These are phyloP conservation scores for Oryzias melastigma DNA, from an alignment of 2,113 vertebrate genomes.

Conservation along the genomic window DNA sequence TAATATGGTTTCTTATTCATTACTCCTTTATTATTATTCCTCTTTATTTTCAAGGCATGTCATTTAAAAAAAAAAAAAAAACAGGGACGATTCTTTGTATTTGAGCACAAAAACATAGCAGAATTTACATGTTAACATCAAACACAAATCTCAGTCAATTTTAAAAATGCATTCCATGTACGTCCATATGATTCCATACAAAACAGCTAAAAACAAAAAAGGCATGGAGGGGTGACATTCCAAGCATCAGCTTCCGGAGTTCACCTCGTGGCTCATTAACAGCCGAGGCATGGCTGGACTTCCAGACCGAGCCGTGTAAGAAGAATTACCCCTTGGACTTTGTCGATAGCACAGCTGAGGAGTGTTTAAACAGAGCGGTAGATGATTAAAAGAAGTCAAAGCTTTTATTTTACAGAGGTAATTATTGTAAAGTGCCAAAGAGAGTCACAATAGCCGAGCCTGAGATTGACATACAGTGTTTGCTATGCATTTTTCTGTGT, in stretches of 20 bases:
- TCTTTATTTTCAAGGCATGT: constrained; percentile 45
- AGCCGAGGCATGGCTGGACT: constrained; percentile 27
- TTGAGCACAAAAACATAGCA: constrained; percentile 30
- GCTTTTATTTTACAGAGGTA: constrained; percentile 59
- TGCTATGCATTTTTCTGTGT: background rate
- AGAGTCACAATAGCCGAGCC: constrained; percentile 55
- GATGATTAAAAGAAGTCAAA: constrained; percentile 29
- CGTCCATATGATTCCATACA: constrained; percentile 40
- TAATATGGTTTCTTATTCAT: constrained; percentile 44
- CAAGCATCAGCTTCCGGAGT: constrained; percentile 42
- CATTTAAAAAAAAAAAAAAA: constrained; percentile 44
- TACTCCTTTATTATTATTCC: constrained; percentile 21
- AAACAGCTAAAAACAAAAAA: constrained; percentile 50
- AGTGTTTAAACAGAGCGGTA: background rate
- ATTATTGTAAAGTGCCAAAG: constrained; percentile 73
- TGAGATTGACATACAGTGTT: constrained; percentile 47
- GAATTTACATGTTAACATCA: constrained; percentile 34
- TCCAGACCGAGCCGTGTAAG: constrained; percentile 1
- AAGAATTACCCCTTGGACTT: constrained; percentile 5
- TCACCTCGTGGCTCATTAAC: constrained; percentile 33
- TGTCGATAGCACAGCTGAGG: constrained; percentile 14
- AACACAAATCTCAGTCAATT: constrained; percentile 48
- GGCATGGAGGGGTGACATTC: constrained; percentile 54
- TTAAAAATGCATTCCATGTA: constrained; percentile 59
- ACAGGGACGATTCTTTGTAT: constrained; percentile 33